These are phyloP conservation scores for Struthio camelus DNA, from an alignment of 2,113 vertebrate genomes.

Conservation along the genomic window DNA sequence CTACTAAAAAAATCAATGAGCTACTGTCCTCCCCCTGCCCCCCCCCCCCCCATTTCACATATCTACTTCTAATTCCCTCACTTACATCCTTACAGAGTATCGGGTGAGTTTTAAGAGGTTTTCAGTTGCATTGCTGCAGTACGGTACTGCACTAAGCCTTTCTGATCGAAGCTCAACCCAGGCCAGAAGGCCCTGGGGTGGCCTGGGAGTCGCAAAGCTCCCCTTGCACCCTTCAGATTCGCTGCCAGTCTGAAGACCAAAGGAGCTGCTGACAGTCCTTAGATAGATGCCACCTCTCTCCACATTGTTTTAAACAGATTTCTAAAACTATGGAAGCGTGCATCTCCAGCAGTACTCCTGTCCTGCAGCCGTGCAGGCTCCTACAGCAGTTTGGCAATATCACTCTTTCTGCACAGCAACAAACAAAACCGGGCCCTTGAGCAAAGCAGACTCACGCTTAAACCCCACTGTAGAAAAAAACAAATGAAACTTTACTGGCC, in stretches of 20 bases:
- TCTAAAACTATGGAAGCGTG: rapidly evolving
- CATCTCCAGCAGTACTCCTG: background rate
- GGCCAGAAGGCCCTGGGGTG: rapidly evolving
- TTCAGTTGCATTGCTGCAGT: background rate
- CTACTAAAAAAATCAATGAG: background rate
- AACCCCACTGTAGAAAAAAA: background rate
- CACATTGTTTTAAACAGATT: background rate
- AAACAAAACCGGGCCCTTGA: background rate
- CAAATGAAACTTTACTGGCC: background rate
- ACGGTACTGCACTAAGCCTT: background rate
- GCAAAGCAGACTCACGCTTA: background rate
- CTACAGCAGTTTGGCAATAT: background rate
- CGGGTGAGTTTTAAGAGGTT: background rate
- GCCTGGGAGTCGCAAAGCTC: rapidly evolving
- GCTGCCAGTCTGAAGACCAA: rapidly evolving
- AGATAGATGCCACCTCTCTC: background rate
- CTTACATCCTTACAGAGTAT: background rate
- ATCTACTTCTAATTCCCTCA: background rate
- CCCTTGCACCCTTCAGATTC: rapidly evolving
- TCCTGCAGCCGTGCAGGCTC: background rate
- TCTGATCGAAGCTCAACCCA: background rate
- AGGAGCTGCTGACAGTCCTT: rapidly evolving
- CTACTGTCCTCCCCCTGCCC: background rate
- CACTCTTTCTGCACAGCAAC: background rate
- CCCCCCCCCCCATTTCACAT: rapidly evolving